phyloP scores from a whole-genome alignment of 2,797 vertebrate genomes.

The Cephalopachus bancanus region DNA sequence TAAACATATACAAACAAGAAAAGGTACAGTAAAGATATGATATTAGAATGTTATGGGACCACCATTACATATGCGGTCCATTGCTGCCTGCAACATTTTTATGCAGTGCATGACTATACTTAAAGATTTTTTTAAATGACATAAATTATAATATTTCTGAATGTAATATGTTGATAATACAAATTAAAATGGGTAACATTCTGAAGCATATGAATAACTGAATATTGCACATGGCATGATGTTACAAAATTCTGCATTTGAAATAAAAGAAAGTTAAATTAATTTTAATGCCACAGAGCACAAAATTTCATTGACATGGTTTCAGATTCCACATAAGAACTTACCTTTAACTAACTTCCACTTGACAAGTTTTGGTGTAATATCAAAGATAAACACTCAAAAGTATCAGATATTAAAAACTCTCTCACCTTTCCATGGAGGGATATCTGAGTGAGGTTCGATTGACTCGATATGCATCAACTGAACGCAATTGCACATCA shows the following conservation, averaged over 20 bases:
- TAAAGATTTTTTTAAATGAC: background rate
- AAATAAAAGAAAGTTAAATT: background rate
- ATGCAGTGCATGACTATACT: background rate
- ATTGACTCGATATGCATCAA: background rate
- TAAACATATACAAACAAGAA: background rate
- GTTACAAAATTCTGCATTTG: background rate
- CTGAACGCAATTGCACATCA: background rate
- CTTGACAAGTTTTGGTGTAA: background rate
- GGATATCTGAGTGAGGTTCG: background rate
- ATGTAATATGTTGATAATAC: background rate
- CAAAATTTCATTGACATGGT: background rate
- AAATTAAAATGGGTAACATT: background rate
- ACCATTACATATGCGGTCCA: background rate
- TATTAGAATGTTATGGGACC: background rate
- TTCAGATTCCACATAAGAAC: background rate
- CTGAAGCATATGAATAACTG: background rate
- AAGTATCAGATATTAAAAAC: background rate
- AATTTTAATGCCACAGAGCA: background rate
- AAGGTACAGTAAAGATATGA: background rate
- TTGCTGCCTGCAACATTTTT: background rate
- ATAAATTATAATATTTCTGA: background rate
- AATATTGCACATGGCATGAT: background rate
- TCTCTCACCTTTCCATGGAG: background rate
- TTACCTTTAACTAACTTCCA: background rate
- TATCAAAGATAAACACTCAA: background rate